Evolutionary conservation across 2,797 vertebrate species (phyloP), one percentile per base, ranked within the genome.

Genomic region (Oreortyx pictus): DNA sequence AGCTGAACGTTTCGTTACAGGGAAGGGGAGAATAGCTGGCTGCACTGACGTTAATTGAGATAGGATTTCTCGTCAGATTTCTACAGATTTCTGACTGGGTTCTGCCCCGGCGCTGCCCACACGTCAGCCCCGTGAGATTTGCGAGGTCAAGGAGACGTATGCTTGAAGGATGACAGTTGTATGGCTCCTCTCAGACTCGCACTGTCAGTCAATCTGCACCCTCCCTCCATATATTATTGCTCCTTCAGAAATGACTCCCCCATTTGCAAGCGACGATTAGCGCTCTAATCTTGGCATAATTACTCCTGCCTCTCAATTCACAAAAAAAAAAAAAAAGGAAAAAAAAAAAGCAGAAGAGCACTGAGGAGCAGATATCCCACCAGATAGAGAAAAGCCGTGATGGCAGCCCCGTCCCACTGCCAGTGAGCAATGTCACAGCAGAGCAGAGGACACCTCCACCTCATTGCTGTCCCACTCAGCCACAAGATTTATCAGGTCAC

Each of bases 191-290:
- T 92, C 87, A 50, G 76, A 16, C 46, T 49, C 11, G 1, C 43
- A 17, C 52, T 74, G 59, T 31, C 92, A 86, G 27, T 77, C 91
- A 85, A 66, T 65, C 82, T 83, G 43, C 16, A 59, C 52, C 64
- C 44, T 20, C 77, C 47, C 87, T 81, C 88, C 2, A 24, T 19
- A 29, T 2, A 72, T 65, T 66, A 60, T 2, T 86, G 80, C 88
- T 94, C 62, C 83, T 64, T 54, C 83, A 50, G 78, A 90, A 80
- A 65, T 4, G 13, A 88, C 83, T 93, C 83, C 93, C 86, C 91
- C 88, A 13, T 87, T 80, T 61, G n/a, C 90, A 94, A 91, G 86
- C 1, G 67, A 86, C 56, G 76, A 93, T 96, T 86, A 95, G 93
- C 70, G 0, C 82, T 79, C 90, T 49, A 54, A 86, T 83, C 94